A percentile compares a stretch with the other conserved stretches of the same genome.
Evolutionary conservation across 1,140 invertebrate species (phyloP).

Genomic region (Atta colombica): DNA sequence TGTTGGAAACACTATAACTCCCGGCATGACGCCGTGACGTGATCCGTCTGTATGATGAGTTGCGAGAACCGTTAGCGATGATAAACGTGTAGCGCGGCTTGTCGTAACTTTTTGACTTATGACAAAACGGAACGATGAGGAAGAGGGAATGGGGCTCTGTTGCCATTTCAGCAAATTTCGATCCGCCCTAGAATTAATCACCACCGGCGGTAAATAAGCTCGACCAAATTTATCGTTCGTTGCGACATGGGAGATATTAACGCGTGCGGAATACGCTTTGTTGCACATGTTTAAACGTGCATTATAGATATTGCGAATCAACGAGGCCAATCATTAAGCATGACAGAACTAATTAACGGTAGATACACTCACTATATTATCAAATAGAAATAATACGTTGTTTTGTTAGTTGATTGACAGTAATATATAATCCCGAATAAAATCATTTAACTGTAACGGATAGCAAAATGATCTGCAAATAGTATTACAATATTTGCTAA

Average conservation of each 20-base stretch:
- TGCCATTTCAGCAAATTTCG: conserved; percentile 56
- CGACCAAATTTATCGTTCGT: conserved; percentile 38
- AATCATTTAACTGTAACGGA: background rate
- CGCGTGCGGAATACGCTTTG: conserved; percentile 36
- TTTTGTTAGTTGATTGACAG: conserved; percentile 9
- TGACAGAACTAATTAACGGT: conserved; percentile 38
- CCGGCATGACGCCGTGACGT: conserved; percentile 51
- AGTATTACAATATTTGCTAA: background rate
- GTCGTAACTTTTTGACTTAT: conserved; percentile 71
- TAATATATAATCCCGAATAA: conserved; percentile 18
- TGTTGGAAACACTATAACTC: conserved; percentile 45
- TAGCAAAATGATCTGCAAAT: background rate
- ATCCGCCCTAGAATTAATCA: conserved; percentile 54
- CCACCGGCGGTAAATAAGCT: conserved; percentile 47
- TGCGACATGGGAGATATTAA: conserved; percentile 36
- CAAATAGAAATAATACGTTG: conserved; percentile 25
- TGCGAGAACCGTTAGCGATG: conserved; percentile 57
- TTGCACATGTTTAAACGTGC: conserved; percentile 27
- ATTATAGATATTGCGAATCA: conserved; percentile 19
- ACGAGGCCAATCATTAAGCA: conserved; percentile 33
- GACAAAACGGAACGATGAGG: conserved; percentile 28
- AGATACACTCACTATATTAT: conserved; percentile 22
- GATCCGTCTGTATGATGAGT: conserved; percentile 68
- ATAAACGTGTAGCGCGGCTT: conserved; percentile 57
- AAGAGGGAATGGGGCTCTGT: background rate